These are phyloP conservation scores for Lamprologus speciosus DNA, from an alignment of 2,113 vertebrate species.

Conservation along the genomic window DNA sequence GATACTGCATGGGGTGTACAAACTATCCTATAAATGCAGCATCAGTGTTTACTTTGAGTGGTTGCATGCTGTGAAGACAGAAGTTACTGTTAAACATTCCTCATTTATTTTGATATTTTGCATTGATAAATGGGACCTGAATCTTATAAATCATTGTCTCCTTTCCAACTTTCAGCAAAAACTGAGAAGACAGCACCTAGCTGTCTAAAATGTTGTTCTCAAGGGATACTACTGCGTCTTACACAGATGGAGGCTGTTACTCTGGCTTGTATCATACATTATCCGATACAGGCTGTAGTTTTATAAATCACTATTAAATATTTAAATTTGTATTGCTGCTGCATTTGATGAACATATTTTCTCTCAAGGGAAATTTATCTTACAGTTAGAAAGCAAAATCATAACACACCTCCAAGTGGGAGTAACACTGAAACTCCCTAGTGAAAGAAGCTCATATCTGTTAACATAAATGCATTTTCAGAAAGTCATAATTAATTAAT, in stretches of 20 bases:
- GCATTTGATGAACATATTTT: not conserved
- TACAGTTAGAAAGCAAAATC: not conserved
- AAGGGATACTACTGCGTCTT: not conserved
- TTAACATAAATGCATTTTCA: not conserved
- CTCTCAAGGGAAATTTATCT: not conserved
- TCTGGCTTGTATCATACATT: not conserved
- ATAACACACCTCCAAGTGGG: not conserved
- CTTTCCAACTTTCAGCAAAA: not conserved
- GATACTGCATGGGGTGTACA: not conserved
- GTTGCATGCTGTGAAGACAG: not conserved
- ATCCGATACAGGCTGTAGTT: not conserved
- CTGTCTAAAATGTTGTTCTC: not conserved
- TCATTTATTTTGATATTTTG: not conserved
- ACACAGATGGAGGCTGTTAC: not conserved
- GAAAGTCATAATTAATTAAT: not conserved
- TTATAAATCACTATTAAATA: not conserved
- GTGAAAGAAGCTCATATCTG: not conserved
- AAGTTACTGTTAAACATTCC: not conserved
- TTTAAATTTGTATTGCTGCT: not conserved
- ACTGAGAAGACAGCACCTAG: not conserved
- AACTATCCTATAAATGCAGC: not conserved
- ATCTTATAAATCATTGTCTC: not conserved
- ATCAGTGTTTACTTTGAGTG: not conserved
- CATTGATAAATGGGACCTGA: not conserved
- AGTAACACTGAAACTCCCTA: not conserved